A percentile compares a stretch with the other conserved stretches of the same genome.
These are phyloP conservation scores for Beris morrisii DNA, from an alignment of 2,888 invertebrate genomes.

Conservation along the genomic window DNA sequence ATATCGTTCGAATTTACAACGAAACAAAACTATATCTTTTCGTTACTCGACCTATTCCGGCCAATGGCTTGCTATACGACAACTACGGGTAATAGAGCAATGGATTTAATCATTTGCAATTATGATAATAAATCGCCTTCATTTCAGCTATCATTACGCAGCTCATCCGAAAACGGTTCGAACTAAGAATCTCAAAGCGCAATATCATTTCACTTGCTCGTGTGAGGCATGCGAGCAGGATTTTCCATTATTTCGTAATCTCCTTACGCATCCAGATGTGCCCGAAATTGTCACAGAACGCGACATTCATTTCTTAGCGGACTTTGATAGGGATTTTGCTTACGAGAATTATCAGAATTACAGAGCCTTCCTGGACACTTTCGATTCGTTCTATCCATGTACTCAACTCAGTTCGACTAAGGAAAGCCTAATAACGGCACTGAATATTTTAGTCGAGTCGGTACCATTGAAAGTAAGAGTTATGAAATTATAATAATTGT, in stretches of 20 bases:
- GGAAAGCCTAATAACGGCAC: conserved; percentile 54
- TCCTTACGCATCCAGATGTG: conserved; percentile 51
- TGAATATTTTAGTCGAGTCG: conserved; percentile 53
- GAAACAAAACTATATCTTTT: conserved; percentile 61
- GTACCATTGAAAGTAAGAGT: conserved; percentile 53
- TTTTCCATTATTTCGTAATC: conserved; percentile 65
- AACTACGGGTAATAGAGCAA: conserved; percentile 71
- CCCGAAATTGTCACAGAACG: conserved; percentile 48
- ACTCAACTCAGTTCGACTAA: conserved; percentile 52
- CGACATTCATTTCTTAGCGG: conserved; percentile 48
- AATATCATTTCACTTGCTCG: conserved; percentile 78
- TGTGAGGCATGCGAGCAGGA: conserved; percentile 74
- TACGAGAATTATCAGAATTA: conserved; percentile 50
- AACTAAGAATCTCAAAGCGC: conserved; percentile 63
- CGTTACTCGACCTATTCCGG: conserved; percentile 68
- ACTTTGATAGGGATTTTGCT: conserved; percentile 51
- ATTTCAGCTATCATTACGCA: conserved; percentile 70
- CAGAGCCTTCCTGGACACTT: conserved; percentile 49
- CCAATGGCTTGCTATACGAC: conserved; percentile 74
- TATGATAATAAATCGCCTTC: too few relatives aligned
- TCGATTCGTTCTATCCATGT: conserved; percentile 51
- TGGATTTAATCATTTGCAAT: conserved; percentile 37
- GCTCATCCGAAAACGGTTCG: conserved; percentile 61
- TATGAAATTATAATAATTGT: conserved; percentile 1
- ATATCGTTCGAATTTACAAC: conserved; percentile 68